Percentiles rank a stretch among this genome's conserved stretches.
phyloP scores from a whole-genome alignment of 2,888 invertebrate genomes.

The Caenorhabditis parvicauda region DNA sequence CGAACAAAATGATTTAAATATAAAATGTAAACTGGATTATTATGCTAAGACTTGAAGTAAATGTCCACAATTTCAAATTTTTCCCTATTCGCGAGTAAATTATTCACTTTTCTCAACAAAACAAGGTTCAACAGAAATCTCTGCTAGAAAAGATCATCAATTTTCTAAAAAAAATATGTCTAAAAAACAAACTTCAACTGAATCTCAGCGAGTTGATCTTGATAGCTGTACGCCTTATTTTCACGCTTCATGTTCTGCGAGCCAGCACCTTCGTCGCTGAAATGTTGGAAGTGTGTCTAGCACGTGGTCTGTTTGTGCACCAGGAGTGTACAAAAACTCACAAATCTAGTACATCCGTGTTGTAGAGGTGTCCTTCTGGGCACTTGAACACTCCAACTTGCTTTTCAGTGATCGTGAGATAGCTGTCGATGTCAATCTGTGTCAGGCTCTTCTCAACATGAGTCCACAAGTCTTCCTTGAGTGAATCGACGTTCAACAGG shows the following conservation, averaged over 20 bases:
- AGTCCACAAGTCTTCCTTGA: slow-evolving; percentile 31
- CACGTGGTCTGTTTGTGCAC: no score
- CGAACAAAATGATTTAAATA: no score
- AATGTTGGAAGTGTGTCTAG: slow-evolving; percentile 8
- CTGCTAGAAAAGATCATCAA: no score
- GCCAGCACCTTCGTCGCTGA: slow-evolving; percentile 47
- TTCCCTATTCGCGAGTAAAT: no score
- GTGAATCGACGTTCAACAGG: slow-evolving; percentile 73
- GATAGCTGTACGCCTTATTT: slow-evolving; percentile 89
- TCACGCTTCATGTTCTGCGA: slow-evolving; percentile 81
- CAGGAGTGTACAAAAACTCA: slow-evolving; percentile 50
- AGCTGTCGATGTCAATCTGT: slow-evolving; percentile 22
- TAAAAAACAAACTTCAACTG: slow-evolving; percentile 69
- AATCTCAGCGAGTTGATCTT: slow-evolving; percentile 91
- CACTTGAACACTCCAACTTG: slow-evolving; percentile 80
- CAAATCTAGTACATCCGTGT: slow-evolving; percentile 78
- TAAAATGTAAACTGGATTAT: no score
- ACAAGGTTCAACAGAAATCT: no score
- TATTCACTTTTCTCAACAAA: no score
- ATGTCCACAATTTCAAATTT: slow-evolving; percentile 5
- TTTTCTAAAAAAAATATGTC: not conserved
- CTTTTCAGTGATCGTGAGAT: slow-evolving; percentile 63
- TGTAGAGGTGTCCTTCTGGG: slow-evolving; percentile 85
- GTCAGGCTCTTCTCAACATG: slow-evolving; percentile 30
- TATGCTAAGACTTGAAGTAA: no score